A percentile compares a stretch with the other conserved stretches of the same genome.
These are phyloP conservation scores for Tamias sibiricus DNA, from an alignment of 2,113 vertebrate species.

Conservation along the genomic window DNA sequence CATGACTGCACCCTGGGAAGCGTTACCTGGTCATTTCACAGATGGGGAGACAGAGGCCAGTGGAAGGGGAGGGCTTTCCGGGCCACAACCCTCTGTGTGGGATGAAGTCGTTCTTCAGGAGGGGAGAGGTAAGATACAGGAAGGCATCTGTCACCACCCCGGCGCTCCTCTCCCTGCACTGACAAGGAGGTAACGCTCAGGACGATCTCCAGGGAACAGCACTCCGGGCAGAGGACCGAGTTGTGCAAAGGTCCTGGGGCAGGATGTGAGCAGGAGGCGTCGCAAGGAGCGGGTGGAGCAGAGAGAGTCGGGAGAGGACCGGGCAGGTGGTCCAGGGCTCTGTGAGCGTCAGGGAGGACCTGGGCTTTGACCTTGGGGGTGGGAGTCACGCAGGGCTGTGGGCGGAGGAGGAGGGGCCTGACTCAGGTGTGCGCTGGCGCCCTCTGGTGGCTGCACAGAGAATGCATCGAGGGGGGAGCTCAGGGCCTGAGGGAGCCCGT, in stretches of 20 bases:
- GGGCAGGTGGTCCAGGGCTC: background rate
- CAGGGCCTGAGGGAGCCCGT: background rate
- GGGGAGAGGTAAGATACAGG: background rate
- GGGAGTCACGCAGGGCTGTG: too few relatives aligned
- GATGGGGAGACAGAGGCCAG: background rate
- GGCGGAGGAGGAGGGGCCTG: background rate
- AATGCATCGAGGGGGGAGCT: background rate
- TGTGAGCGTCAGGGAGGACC: background rate
- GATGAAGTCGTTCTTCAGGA: background rate
- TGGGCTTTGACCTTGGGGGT: too few relatives aligned
- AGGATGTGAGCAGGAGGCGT: background rate
- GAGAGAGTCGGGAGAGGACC: background rate
- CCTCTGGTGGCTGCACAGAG: background rate
- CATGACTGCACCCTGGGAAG: background rate
- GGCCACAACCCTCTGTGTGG: background rate
- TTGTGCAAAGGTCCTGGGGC: constrained; percentile 26
- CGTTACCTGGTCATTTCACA: background rate
- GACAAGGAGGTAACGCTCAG: too few relatives aligned
- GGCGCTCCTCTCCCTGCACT: background rate
- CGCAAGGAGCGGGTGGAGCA: background rate
- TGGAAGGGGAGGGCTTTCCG: background rate
- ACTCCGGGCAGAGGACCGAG: background rate
- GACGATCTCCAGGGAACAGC: too few relatives aligned
- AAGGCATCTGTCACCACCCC: too few relatives aligned
- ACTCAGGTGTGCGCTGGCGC: background rate